Base-by-base conservation (phyloP, 2,888 invertebrate species). In the Dynastes hyllus region DNA sequence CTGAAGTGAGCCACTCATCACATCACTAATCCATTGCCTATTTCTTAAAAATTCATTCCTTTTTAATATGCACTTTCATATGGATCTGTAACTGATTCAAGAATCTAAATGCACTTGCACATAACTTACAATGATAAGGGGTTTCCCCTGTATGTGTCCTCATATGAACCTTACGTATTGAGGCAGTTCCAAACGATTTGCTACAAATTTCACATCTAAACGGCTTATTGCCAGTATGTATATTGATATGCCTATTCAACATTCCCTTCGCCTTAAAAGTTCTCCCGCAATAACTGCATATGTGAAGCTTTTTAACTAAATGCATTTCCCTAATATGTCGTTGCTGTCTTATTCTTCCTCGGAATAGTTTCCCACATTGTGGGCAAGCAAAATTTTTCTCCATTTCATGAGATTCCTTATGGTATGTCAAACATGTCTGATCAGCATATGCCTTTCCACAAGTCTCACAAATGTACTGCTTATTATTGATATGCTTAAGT, bases 191-290 rank as follows among this genome's bases (percentile, higher is more conserved):
- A 53, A 77, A 66, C 16, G 16, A 3, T 45, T 73, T 73, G 13
- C 9, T 32, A 40, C 77, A 77, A 51, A 66, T 29, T 29, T 77
- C n/a, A n/a, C 77, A 77, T 1, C 37, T 40, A 11, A 32, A 67
- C 5, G 77, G 77, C n/a, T 53, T 77, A 13, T 66, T 55, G 2
- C 66, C 67, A 22, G 66, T 66, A 4, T 77, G 77, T 9, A 66
- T 77, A 1, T 22, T 27, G 9, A 65, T 2, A 76, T 76, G 76
- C 29, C 66, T n/a, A 22, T 2, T 22, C 13, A 6, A n/a, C 29
- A 76, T n/a, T n/a, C 22, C 32, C n/a, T 51, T 76, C 2, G 4
- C 1, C 8, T 16, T 32, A 51, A 65, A 76, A 0, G 32, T 5
- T 29, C 27, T 55, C 27, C 63, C 65, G 37, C 71, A 71, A 37